Percentiles rank a stretch among this genome's conserved stretches.
Evolutionary conservation across 2,888 invertebrate species (phyloP).

Genomic region (Griposia aprilina): DNA sequence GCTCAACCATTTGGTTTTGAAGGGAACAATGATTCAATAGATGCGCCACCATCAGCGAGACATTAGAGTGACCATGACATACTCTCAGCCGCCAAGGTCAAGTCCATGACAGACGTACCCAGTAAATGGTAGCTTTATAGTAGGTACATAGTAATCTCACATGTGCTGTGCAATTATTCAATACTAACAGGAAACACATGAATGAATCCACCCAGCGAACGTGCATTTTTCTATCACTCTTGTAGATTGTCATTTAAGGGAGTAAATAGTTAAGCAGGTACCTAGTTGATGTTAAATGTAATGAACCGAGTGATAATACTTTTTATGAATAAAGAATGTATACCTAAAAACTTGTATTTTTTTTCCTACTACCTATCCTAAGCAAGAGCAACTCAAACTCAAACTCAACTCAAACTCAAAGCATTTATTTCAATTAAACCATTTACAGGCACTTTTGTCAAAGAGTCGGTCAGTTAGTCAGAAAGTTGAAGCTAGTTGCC

Average conservation of each 20-base stretch:
- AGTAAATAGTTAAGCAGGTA: not conserved
- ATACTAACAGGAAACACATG: not conserved
- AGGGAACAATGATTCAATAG: too few species aligned
- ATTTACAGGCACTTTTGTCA: too few species aligned
- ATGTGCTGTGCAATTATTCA: not conserved
- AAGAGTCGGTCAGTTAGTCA: too few species aligned
- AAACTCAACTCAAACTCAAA: too few species aligned
- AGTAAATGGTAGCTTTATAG: not conserved
- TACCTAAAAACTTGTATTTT: not conserved
- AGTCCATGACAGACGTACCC: not conserved
- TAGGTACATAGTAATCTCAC: not conserved
- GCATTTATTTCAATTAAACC: too few species aligned
- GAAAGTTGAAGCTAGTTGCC: too few species aligned
- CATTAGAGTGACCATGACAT: not conserved
- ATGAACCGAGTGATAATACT: not conserved
- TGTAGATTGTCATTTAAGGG: not conserved
- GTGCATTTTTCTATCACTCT: not conserved
- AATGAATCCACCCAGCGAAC: not conserved
- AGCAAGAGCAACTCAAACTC: too few species aligned
- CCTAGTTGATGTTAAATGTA: constrained; percentile 3
- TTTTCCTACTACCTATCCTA: not conserved
- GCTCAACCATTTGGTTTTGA: too few species aligned
- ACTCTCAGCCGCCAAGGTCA: not conserved
- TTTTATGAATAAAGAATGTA: not conserved
- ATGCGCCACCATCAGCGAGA: not conserved